Percentiles rank a stretch among this genome's conserved stretches.
Conservation (phyloP, 2,113 vertebrate genomes). For the Gracilinanus agilis region DNA sequence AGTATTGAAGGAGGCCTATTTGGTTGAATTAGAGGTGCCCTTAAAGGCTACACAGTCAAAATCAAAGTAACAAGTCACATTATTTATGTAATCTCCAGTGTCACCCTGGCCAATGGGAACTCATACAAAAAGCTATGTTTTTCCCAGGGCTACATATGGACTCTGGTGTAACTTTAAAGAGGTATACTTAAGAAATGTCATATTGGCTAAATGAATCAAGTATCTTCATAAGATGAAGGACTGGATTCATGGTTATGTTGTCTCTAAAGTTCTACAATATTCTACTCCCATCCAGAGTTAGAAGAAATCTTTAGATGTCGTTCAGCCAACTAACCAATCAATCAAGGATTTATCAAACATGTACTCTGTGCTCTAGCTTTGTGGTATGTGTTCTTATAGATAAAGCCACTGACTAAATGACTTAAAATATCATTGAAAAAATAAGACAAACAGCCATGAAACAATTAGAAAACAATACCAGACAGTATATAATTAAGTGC, state of each 20-base stretch:
- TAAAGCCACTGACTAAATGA: neutral
- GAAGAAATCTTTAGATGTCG: neutral
- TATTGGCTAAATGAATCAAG: conserved; percentile 22
- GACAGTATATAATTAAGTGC: conserved; percentile 61
- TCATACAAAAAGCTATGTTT: neutral
- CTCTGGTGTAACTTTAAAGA: neutral
- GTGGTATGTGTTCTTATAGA: neutral
- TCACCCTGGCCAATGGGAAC: neutral
- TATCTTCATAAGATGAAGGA: neutral
- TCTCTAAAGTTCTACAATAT: conserved; percentile 10
- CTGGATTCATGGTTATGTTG: neutral
- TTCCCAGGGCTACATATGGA: neutral
- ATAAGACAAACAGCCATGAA: conserved; percentile 39
- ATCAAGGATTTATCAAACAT: neutral
- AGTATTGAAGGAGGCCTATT: neutral
- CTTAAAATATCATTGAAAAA: conserved; percentile 7
- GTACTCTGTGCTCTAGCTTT: neutral
- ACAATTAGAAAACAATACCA: conserved; percentile 44
- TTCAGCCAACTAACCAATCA: neutral
- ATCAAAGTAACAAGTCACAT: neutral
- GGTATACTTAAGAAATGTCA: neutral
- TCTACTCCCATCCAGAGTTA: neutral
- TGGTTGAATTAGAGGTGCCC: neutral
- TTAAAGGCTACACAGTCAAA: neutral
- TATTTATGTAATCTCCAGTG: neutral